A percentile compares a stretch with the other conserved stretches of the same genome.
Evolutionary conservation across 2,888 invertebrate species (phyloP).

Genomic region (Camptogramma bilineatum): DNA sequence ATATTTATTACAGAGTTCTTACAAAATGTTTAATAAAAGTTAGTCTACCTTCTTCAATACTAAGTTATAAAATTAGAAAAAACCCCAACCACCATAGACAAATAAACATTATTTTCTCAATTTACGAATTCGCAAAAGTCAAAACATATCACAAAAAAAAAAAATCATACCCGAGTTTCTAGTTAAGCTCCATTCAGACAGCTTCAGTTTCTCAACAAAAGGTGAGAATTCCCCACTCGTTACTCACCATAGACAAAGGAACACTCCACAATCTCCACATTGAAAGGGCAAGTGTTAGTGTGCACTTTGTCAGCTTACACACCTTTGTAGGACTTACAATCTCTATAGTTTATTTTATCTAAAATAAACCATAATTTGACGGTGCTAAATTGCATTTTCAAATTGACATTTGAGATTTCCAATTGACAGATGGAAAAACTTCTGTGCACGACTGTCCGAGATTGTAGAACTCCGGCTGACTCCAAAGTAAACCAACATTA

Average conservation of each 20-base stretch:
- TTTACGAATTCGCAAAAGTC: background rate
- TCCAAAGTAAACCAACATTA: constrained; percentile 7
- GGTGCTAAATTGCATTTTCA: background rate
- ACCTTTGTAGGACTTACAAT: background rate
- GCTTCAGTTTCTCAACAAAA: constrained; percentile 30
- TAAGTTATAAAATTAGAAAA: too few species aligned
- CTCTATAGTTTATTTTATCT: constrained; percentile 2
- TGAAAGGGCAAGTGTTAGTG: constrained; percentile 38
- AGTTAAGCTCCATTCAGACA: constrained; percentile 20
- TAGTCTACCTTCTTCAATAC: too few species aligned
- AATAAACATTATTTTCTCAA: too few species aligned
- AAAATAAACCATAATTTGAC: constrained; percentile 1
- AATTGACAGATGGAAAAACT: constrained; percentile 9
- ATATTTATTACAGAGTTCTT: background rate
- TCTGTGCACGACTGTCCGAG: constrained; percentile 2
- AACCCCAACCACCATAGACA: too few species aligned
- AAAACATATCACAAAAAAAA: background rate
- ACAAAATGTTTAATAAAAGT: too few species aligned
- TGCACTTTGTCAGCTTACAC: constrained; percentile 28
- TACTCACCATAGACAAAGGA: constrained; percentile 39
- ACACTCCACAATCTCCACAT: constrained; percentile 21
- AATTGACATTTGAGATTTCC: background rate
- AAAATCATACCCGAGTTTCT: background rate
- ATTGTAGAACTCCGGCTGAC: background rate
- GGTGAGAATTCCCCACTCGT: constrained; percentile 35